Evolutionary conservation across 1,140 invertebrate genomes (phyloP).

Genomic region (Sycobia sp.): DNA sequence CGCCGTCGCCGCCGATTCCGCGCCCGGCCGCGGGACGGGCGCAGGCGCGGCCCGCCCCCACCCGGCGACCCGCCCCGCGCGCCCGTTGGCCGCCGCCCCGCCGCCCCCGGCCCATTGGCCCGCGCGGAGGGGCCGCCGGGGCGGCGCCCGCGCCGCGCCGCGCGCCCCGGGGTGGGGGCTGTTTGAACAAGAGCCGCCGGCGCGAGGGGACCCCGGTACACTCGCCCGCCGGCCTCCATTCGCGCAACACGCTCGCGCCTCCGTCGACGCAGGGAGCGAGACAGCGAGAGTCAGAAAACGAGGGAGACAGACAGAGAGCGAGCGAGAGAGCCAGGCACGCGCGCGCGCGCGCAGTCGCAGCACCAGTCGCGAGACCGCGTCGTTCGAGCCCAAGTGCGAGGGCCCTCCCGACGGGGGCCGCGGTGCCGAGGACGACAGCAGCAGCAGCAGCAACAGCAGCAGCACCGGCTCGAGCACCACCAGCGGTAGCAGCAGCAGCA

Average conservation of each 20-base stretch:
- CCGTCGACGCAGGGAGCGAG: constrained; percentile 34
- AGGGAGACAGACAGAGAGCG: constrained; percentile 4
- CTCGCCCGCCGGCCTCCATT: constrained; percentile 59
- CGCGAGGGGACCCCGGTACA: constrained; percentile 58
- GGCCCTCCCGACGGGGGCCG: not conserved
- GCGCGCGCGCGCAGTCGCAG: not conserved
- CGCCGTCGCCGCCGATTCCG: not conserved
- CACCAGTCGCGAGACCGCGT: not conserved
- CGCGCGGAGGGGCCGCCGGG: not conserved
- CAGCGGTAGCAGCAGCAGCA: too few species aligned
- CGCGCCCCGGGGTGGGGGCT: constrained; percentile 43
- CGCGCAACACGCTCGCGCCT: constrained; percentile 55
- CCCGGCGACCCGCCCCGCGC: not conserved
- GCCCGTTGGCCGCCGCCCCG: constrained; percentile 25
- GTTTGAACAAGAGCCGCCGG: constrained; percentile 59
- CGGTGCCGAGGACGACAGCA: too few species aligned
- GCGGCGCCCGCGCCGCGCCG: constrained; percentile 19
- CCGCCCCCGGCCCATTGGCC: not conserved
- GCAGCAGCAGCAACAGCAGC: constrained; percentile 8
- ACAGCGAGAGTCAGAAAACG: constrained; percentile 5
- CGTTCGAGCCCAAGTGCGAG: not conserved
- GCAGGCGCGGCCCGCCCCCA: constrained; percentile 34
- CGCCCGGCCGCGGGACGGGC: not conserved
- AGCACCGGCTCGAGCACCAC: too few species aligned
- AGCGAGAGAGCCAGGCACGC: not conserved